phyloP scores from a whole-genome alignment of 2,113 vertebrate genomes.

The Sula dactylatra region DNA sequence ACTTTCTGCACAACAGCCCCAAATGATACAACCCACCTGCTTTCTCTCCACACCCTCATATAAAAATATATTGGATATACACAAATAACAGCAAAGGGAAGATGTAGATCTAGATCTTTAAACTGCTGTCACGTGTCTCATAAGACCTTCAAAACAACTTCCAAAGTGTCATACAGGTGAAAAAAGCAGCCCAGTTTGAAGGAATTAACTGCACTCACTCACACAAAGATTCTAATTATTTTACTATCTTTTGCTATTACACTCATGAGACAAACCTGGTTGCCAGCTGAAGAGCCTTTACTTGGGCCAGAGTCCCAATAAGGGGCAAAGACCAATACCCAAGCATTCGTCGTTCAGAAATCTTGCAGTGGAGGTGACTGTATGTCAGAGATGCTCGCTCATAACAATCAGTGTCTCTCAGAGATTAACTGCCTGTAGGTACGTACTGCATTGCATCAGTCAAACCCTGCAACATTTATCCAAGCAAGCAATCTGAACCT shows the following conservation, averaged over 20 bases:
- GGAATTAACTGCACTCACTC: not conserved
- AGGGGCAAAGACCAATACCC: not conserved
- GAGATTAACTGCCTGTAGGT: not conserved
- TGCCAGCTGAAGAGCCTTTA: not conserved
- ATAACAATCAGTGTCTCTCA: not conserved
- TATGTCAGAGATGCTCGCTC: not conserved
- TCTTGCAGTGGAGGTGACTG: not conserved
- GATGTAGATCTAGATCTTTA: not conserved
- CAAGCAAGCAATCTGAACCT: not conserved
- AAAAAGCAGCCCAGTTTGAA: not conserved
- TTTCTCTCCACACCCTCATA: not conserved
- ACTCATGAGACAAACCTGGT: not conserved
- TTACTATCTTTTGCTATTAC: not conserved
- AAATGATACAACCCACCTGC: not conserved
- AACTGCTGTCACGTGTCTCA: not conserved
- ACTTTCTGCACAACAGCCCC: not conserved
- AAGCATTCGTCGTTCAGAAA: not conserved
- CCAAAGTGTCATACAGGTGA: not conserved
- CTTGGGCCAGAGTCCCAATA: not conserved
- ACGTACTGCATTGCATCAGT: rapidly evolving
- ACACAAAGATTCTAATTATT: not conserved
- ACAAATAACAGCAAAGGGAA: not conserved
- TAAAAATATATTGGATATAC: not conserved
- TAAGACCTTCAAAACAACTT: not conserved
- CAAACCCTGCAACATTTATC: not conserved